Evolutionary conservation across 2,888 invertebrate genomes (phyloP).

Genomic region (Oscheius sp.): DNA sequence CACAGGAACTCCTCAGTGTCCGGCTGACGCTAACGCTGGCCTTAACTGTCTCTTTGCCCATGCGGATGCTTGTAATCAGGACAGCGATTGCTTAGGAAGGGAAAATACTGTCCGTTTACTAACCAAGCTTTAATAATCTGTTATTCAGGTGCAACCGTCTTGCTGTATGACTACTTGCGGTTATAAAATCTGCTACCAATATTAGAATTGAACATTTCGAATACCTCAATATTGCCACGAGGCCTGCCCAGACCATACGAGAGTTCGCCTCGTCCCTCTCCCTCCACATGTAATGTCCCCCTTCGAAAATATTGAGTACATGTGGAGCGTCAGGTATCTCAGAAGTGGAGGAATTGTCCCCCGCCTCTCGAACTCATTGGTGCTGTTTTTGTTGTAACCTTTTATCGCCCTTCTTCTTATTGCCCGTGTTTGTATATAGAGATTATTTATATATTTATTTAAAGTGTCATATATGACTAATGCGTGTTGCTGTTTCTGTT

Average conservation of each 20-base stretch:
- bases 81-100: conserved; percentile 64
- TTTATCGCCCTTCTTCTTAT: not conserved
- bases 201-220: conserved; percentile 44
- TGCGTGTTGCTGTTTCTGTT: not conserved
- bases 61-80: conserved; percentile 68
- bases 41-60: conserved; percentile 70
- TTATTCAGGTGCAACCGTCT: conserved; percentile 55
- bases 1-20: conserved; percentile 68
- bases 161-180: conserved; percentile 72
- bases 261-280: conserved; percentile 21
- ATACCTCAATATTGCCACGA: conserved; percentile 13
- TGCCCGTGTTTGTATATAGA: conserved; percentile 24
- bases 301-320: conserved; percentile 16
- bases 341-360: conserved; percentile 10
- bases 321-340: conserved; percentile 31
- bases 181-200: conserved; percentile 72
- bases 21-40: conserved; percentile 68
- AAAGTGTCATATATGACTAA: conserved; percentile 14
- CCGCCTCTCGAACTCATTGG: conserved; percentile 25
- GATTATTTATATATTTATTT: conserved; percentile 32
- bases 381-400: conserved; percentile 1
- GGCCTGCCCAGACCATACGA: not conserved
- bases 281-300: conserved; percentile 20
- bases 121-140: not conserved
- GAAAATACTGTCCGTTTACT: conserved; percentile 52